Conservation (phyloP, 2,797 vertebrate genomes). For the Betta splendens region DNA sequence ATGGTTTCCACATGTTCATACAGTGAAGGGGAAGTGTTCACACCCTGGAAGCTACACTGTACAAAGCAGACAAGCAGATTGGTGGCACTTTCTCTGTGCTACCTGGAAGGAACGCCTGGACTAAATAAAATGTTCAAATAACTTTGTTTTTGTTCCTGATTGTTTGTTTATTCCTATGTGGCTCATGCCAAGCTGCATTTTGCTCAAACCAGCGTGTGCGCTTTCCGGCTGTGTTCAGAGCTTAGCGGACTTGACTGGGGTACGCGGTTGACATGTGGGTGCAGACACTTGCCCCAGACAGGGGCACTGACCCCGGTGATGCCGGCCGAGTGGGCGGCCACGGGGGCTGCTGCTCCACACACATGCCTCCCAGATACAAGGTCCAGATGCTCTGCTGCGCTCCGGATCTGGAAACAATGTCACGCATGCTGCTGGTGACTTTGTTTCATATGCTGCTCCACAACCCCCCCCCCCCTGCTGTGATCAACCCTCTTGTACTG, state of each 20-base stretch:
- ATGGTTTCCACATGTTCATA: constrained; percentile 23
- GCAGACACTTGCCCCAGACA: constrained; percentile 71
- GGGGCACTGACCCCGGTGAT: constrained; percentile 65
- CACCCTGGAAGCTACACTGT: constrained; percentile 10
- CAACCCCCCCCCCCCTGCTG: constrained; percentile 42
- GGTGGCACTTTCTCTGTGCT: constrained; percentile 17
- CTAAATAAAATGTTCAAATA: constrained; percentile 42
- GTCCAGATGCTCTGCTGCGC: constrained; percentile 54
- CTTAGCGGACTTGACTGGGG: constrained; percentile 74
- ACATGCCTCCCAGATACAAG: constrained; percentile 58
- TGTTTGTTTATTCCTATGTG: constrained; percentile 59
- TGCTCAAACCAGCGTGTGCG: constrained; percentile 56
- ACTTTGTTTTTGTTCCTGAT: constrained; percentile 15
- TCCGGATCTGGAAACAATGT: constrained; percentile 31
- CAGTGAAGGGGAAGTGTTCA: constrained; percentile 12
- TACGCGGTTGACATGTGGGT: constrained; percentile 64
- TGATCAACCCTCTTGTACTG: constrained; percentile 54
- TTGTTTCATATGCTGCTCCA: constrained; percentile 41
- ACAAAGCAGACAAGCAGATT: constrained; percentile 25
- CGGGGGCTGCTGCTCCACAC: constrained; percentile 45
- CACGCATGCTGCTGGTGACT: constrained; percentile 53
- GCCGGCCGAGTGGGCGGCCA: constrained; percentile 49
- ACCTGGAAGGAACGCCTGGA: constrained; percentile 36
- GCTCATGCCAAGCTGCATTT: constrained; percentile 60
- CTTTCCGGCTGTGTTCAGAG: constrained; percentile 59